Base-by-base conservation (phyloP, 2,113 vertebrate species). In the Heteronetta atricapilla region DNA sequence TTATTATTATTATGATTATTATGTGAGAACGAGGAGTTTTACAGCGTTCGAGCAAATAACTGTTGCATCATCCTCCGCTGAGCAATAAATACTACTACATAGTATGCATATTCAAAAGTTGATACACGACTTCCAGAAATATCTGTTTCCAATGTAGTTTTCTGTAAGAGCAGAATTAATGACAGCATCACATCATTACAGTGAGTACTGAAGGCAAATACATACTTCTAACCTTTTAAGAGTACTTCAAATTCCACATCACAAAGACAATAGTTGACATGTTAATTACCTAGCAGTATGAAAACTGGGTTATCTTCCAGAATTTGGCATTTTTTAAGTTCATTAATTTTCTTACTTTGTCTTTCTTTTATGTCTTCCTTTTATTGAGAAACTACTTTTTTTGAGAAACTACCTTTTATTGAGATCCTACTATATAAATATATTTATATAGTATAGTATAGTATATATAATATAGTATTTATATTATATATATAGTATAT, bases 291-390 rank as follows among this genome's bases (percentile, higher is more conserved):
- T 34, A 56, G 36, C 48, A 81, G 10, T 89, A n/a, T 52, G 56
- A 90, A 94, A 94, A 90, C 31, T 78, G 23, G 18, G 25, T 87
- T 94, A 75, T 79, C 31, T 89, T 95, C 78, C 44, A 77, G 59
- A 48, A 56, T 85, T 40, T 88, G 56, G 42, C 60, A 73, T 82
- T 82, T 93, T 93, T 67, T 0, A 75, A 62, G 36, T 94, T 94
- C 56, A 66, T 88, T 90, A 63, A 33, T 91, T 83, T 93, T 86
- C 38, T 68, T 93, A 64, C 25, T 18, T 93, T 60, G 7, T 69
- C 36, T 60, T 88, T 29, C 16, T 84, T 16, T 84, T 72, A 42
- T 29, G 28, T 62, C 38, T 82, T 89, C 38, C 62, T 88, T 94
- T 64, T 72, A 60, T 29, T 63, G 42, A 86, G 76, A 86, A 90